Conservation (phyloP, 2,113 vertebrate species). For the Mobula birostris region DNA sequence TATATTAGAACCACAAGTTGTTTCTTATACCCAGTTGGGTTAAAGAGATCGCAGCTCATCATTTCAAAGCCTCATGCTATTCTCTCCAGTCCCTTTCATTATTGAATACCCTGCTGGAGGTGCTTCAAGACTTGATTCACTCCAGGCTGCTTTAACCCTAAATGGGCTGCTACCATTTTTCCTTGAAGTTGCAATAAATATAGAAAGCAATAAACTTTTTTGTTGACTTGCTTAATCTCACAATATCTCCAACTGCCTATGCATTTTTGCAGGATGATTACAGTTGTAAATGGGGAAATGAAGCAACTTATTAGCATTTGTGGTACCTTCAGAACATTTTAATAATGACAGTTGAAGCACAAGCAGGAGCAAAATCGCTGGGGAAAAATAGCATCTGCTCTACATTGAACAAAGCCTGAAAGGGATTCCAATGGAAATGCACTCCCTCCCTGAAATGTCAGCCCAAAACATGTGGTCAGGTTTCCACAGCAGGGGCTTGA, state of each 20-base stretch:
- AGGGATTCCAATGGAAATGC: too few relatives aligned
- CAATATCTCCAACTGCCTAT: too few relatives aligned
- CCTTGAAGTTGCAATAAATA: neutral
- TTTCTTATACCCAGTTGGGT: neutral
- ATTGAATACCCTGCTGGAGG: neutral
- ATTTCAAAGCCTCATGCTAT: neutral
- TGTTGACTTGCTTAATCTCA: too few relatives aligned
- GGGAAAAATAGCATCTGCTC: too few relatives aligned
- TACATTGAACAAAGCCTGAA: too few relatives aligned
- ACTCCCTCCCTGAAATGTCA: too few relatives aligned
- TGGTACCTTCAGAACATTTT: too few relatives aligned
- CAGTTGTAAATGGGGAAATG: too few relatives aligned
- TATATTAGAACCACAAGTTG: neutral
- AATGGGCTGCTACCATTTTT: neutral
- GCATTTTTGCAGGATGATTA: too few relatives aligned
- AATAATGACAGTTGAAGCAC: too few relatives aligned
- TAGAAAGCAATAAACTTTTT: neutral
- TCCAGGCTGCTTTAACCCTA: neutral
- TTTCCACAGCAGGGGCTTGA: neutral
- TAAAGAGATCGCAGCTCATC: neutral
- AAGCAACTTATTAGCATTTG: too few relatives aligned
- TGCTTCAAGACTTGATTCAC: neutral
- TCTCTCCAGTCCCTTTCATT: neutral
- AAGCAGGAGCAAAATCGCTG: too few relatives aligned
- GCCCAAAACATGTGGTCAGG: neutral